These are phyloP conservation scores for Idaea biselata DNA, from an alignment of 2,888 invertebrate species.

Conservation along the genomic window DNA sequence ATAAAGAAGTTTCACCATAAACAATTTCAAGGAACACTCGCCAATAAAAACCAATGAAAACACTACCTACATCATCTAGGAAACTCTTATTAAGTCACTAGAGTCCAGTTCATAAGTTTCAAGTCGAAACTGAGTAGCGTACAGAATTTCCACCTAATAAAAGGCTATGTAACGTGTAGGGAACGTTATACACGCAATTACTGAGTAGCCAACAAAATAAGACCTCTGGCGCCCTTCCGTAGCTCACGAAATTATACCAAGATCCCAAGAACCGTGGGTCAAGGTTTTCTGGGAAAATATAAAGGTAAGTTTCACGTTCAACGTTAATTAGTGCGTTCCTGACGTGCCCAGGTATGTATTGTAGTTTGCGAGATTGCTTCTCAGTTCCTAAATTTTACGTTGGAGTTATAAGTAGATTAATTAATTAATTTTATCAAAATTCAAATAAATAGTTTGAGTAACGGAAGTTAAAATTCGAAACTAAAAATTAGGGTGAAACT, in stretches of 20 bases:
- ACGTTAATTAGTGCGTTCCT: constrained; percentile 78
- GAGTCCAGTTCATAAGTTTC: constrained; percentile 59
- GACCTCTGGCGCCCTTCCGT: constrained; percentile 36
- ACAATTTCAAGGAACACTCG: not conserved
- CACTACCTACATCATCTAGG: constrained; percentile 14
- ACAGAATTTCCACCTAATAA: constrained; percentile 80
- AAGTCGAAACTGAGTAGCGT: constrained; percentile 61
- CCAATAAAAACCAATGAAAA: not conserved
- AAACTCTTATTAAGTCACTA: constrained; percentile 35
- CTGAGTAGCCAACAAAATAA: constrained; percentile 56
- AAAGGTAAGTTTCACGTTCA: constrained; percentile 74
- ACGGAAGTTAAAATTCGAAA: not conserved
- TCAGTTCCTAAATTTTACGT: constrained; percentile 43
- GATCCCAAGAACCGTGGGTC: constrained; percentile 57
- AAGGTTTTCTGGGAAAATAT: constrained; percentile 55
- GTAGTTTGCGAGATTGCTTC: constrained; percentile 59
- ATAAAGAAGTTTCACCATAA: not conserved
- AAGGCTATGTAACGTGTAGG: constrained; percentile 76
- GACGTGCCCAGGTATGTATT: constrained; percentile 66
- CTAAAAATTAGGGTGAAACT: not conserved
- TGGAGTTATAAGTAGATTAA: not conserved
- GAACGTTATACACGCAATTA: constrained; percentile 78
- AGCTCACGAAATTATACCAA: constrained; percentile 31
- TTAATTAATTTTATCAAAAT: not conserved
- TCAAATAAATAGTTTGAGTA: not conserved